Evolutionary conservation across 92 coral and sea anemone genomes (phyloP).

Genomic region (Paramuricea clavata): DNA sequence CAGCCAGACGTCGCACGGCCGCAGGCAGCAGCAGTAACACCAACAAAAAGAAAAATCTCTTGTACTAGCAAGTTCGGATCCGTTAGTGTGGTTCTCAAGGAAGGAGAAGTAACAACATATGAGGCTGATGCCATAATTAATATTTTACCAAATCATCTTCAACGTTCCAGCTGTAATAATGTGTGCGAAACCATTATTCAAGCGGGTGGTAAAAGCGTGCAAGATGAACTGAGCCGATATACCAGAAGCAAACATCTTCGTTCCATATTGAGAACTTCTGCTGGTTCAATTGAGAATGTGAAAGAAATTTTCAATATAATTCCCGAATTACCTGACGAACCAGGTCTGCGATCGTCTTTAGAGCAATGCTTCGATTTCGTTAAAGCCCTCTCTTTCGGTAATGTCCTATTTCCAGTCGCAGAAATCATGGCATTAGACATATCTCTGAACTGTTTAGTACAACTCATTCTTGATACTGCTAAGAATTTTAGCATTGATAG

Average conservation of each 20-base stretch:
- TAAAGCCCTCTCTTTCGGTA: not conserved
- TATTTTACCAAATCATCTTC: not conserved
- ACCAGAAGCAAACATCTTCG: not conserved
- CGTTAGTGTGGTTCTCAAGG: not conserved
- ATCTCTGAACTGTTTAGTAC: not conserved
- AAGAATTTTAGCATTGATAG: not conserved
- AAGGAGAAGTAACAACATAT: constrained; percentile 10
- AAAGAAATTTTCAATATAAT: constrained; percentile 2
- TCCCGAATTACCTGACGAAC: not conserved
- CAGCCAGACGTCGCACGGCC: not conserved
- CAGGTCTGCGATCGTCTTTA: not conserved
- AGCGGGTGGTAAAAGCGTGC: not conserved
- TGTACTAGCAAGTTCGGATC: not conserved
- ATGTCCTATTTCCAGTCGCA: not conserved
- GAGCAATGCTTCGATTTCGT: not conserved
- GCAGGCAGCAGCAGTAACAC: not conserved
- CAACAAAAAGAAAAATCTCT: not conserved
- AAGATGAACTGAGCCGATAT: not conserved
- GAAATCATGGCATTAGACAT: not conserved
- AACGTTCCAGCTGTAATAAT: not conserved
- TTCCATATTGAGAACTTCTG: not conserved
- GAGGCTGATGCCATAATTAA: constrained; percentile 17
- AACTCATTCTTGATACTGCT: not conserved
- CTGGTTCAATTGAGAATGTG: constrained; percentile 10
- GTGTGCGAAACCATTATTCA: not conserved